phyloP scores from a whole-genome alignment of 2,797 vertebrate genomes.

The Pteropus rufus region DNA sequence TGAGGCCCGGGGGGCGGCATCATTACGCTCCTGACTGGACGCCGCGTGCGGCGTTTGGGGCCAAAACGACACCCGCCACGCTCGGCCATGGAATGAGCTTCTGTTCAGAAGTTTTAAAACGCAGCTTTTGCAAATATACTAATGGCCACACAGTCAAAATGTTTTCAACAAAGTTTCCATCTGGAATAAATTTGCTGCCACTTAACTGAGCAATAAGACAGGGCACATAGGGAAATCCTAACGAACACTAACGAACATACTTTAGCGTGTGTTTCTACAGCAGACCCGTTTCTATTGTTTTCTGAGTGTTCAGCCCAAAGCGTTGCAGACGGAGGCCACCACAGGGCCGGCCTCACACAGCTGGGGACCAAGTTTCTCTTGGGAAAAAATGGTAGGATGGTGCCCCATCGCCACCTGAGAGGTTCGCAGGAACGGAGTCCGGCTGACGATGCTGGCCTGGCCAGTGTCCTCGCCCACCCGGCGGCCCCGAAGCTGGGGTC shows the following conservation, averaged over 20 bases:
- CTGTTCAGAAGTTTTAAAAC: neutral
- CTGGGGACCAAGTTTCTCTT: neutral
- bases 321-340: neutral
- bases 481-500: no score
- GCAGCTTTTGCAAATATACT: neutral
- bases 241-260: neutral
- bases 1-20: no score
- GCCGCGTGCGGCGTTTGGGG: neutral
- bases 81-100: neutral
- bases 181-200: neutral
- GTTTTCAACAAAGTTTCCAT: neutral
- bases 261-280: neutral
- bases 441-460: no score
- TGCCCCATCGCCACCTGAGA: rapidly evolving
- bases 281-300: neutral
- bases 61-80: neutral
- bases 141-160: neutral
- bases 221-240: neutral
- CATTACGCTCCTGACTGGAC: no score
- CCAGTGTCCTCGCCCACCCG: no score
- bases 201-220: neutral
- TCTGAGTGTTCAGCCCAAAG: neutral
- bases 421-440: neutral
- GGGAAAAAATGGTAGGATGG: neutral
- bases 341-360: neutral